A percentile compares a stretch with the other conserved stretches of the same genome.
Evolutionary conservation across 1,140 invertebrate species (phyloP).

Genomic region (Chionoecetes opilio): DNA sequence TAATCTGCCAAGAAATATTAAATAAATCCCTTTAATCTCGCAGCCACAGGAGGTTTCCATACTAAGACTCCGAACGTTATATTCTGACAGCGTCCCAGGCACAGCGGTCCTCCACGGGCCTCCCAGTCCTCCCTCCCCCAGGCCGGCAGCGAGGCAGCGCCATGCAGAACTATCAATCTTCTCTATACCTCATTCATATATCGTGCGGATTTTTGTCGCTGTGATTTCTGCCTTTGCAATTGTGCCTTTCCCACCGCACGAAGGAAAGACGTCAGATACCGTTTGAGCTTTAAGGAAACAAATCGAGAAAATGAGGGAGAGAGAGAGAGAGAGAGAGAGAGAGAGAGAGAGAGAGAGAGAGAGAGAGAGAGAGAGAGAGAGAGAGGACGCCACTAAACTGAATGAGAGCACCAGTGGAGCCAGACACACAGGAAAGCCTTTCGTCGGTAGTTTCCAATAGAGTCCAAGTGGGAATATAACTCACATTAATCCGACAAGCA

Average conservation of each 20-base stretch:
- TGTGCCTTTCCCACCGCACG: slow-evolving; percentile 49
- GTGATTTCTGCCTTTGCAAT: slow-evolving; percentile 67
- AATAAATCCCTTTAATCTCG: neutral
- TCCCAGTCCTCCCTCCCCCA: neutral
- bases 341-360: neutral
- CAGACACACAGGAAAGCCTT: neutral
- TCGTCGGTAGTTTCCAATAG: neutral
- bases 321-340: neutral
- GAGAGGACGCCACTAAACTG: neutral
- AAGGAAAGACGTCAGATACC: slow-evolving; percentile 16
- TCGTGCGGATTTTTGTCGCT: slow-evolving; percentile 68
- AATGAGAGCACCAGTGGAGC: neutral
- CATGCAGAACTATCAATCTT: slow-evolving; percentile 71
- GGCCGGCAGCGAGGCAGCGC: slow-evolving; percentile 4
- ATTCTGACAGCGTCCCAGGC: slow-evolving; percentile 22
- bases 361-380: neutral
- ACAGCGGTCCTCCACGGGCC: neutral
- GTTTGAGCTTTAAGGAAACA: slow-evolving; percentile 25
- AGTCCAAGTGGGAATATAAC: neutral
- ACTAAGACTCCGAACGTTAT: neutral
- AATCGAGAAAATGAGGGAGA: neutral
- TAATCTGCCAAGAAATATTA: neutral
- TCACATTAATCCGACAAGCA: slow-evolving; percentile 25
- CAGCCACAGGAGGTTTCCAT: neutral
- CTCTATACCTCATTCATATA: slow-evolving; percentile 77